Evolutionary conservation across 35 echinoderm and acorn worm species (phyloP).

Genomic region (Patiria miniata): DNA sequence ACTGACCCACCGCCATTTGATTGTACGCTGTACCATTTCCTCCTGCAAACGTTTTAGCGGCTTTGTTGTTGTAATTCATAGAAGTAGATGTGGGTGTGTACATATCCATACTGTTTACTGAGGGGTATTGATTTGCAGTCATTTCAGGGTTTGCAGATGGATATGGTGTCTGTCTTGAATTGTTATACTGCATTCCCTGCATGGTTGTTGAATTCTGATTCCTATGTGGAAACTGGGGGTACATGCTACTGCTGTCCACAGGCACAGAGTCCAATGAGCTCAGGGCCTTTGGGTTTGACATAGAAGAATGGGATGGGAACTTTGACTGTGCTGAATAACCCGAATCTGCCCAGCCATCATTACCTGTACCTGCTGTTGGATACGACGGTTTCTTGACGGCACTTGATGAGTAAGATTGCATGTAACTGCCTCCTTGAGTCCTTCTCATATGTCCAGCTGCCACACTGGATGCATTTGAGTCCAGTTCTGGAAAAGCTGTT

Average conservation of each 20-base stretch:
- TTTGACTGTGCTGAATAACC: constrained; percentile 16
- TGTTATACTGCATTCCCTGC: constrained; percentile 14
- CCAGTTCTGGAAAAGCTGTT: constrained; percentile 18
- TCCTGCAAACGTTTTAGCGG: constrained; percentile 37
- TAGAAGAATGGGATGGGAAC: neutral
- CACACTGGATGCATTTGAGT: neutral
- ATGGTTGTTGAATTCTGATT: neutral
- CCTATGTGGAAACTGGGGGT: constrained; percentile 26
- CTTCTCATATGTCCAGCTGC: neutral
- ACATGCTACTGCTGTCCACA: neutral
- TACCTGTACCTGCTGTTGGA: constrained; percentile 7
- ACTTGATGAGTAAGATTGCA: constrained; percentile 18
- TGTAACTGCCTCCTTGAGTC: neutral
- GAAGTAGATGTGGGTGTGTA: constrained; percentile 9
- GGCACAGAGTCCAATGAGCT: neutral
- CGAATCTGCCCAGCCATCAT: constrained; percentile 29
- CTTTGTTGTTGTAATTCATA: constrained; percentile 32
- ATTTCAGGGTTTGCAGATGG: constrained; percentile 28
- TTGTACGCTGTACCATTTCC: constrained; percentile 15
- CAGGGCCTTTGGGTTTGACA: neutral
- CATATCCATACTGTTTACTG: neutral
- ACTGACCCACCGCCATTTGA: constrained; percentile 7
- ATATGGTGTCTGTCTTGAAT: constrained; percentile 21
- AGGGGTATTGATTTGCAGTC: constrained; percentile 11
- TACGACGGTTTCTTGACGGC: constrained; percentile 9